Evolutionary conservation across 2,888 invertebrate genomes (phyloP).

Genomic region (Mesorhabditis spiculigera): DNA sequence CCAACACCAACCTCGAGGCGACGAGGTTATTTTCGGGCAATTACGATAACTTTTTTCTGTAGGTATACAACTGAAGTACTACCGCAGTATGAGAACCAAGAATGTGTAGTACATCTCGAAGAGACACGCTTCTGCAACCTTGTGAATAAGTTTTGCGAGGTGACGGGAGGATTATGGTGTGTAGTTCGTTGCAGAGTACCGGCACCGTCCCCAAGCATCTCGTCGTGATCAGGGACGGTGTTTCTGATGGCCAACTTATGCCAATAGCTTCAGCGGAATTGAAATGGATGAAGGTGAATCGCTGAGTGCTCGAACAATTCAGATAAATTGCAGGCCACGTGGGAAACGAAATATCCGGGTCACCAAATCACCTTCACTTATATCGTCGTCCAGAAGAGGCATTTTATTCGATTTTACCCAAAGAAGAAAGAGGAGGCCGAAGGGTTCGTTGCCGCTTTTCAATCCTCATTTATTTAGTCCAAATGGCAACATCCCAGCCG

Average conservation of each 20-base stretch:
- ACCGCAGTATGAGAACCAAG: constrained; percentile 17
- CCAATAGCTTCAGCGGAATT: constrained; percentile 16
- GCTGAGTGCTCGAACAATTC: background rate
- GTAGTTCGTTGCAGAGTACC: constrained; percentile 17
- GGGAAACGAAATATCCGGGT: background rate
- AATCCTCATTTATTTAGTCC: background rate
- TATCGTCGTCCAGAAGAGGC: constrained; percentile 38
- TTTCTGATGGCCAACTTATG: constrained; percentile 33
- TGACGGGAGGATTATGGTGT: background rate
- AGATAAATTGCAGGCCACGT: background rate
- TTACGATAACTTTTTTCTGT: background rate
- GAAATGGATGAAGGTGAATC: constrained; percentile 11
- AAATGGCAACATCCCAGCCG: constrained; percentile 20
- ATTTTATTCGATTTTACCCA: constrained; percentile 24
- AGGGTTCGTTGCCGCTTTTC: background rate
- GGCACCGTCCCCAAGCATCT: constrained; percentile 23
- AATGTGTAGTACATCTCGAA: constrained; percentile 17
- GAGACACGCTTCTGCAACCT: constrained; percentile 13
- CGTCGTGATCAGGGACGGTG: constrained; percentile 36
- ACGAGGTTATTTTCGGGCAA: constrained; percentile 14
- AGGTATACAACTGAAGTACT: constrained; percentile 16
- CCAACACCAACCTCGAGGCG: constrained; percentile 23
- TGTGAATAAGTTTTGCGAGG: constrained; percentile 11
- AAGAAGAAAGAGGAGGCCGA: constrained; percentile 2
- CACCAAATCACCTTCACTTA: constrained; percentile 25